A percentile compares a stretch with the other conserved stretches of the same genome.
Evolutionary conservation across 2,113 vertebrate species (phyloP).

Genomic region (Sardina pilchardus): DNA sequence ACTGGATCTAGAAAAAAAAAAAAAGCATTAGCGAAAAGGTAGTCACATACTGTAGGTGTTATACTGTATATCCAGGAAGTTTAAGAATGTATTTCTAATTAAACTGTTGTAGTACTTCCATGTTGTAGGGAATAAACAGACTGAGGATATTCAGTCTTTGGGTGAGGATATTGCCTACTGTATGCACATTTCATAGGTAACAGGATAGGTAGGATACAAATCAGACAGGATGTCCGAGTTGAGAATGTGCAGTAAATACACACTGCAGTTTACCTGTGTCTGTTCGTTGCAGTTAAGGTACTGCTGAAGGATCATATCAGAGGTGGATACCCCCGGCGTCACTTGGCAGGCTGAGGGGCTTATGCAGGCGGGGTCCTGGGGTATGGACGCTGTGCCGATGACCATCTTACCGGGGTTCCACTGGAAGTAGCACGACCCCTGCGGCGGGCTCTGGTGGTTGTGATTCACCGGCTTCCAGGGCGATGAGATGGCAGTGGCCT

Average conservation of each 20-base stretch:
- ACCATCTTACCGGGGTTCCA: not conserved
- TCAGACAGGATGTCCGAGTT: too few relatives aligned
- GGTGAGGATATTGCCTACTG: not conserved
- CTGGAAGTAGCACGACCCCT: constrained; percentile 49
- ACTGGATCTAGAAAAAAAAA: not conserved
- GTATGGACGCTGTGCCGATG: constrained; percentile 35
- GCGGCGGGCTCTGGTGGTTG: constrained; percentile 43
- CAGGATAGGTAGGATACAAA: too few relatives aligned
- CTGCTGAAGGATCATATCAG: constrained; percentile 40
- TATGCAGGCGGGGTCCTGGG: constrained; percentile 35
- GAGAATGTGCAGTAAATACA: not conserved
- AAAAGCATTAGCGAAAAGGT: not conserved
- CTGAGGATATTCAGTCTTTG: not conserved
- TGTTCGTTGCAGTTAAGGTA: constrained; percentile 52
- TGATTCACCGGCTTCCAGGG: constrained; percentile 3
- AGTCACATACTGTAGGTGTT: too few relatives aligned
- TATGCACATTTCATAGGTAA: too few relatives aligned
- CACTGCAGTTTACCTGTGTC: constrained; percentile 44
- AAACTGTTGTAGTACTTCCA: too few relatives aligned
- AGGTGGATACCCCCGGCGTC: not conserved
- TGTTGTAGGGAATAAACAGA: not conserved
- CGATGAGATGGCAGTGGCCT: constrained; percentile 8
- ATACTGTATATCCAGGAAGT: too few relatives aligned
- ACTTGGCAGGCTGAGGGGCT: not conserved
- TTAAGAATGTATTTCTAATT: too few relatives aligned